phyloP scores from a whole-genome alignment of 2,113 vertebrate species.

The Megaceryle maxima region DNA sequence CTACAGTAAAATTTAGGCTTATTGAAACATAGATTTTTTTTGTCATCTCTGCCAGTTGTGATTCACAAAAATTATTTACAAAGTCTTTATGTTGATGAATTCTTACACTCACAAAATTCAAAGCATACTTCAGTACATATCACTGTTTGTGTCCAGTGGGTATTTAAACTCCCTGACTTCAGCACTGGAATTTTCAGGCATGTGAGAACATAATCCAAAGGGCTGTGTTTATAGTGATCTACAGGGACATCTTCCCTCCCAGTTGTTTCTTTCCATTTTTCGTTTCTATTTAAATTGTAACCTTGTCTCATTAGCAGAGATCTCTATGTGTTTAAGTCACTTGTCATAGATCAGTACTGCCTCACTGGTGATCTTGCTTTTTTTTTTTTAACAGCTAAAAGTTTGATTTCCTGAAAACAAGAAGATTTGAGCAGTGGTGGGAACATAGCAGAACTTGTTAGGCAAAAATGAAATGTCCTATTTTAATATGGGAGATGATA shows the following conservation, averaged over 20 bases:
- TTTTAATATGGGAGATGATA: slow-evolving; percentile 2
- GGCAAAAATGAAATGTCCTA: neutral
- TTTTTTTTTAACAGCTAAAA: neutral
- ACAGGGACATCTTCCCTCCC: neutral
- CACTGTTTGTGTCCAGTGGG: neutral
- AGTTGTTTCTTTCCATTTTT: neutral
- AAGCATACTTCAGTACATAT: neutral
- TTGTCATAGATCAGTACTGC: neutral
- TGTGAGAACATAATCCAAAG: neutral
- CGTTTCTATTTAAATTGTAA: neutral
- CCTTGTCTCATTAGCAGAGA: neutral
- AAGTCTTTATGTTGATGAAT: neutral
- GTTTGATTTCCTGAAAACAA: neutral
- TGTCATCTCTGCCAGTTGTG: neutral
- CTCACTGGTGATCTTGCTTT: neutral
- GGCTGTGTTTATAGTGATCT: neutral
- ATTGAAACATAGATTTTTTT: neutral
- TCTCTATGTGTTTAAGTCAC: neutral
- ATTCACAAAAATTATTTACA: neutral
- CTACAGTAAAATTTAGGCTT: neutral
- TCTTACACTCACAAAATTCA: neutral
- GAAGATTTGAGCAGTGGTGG: neutral
- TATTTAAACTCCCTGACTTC: neutral
- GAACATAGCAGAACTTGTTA: neutral
- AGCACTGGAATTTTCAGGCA: neutral